Evolutionary conservation across 2,797 vertebrate species (phyloP).

Genomic region (Neopelma chrysocephalum): DNA sequence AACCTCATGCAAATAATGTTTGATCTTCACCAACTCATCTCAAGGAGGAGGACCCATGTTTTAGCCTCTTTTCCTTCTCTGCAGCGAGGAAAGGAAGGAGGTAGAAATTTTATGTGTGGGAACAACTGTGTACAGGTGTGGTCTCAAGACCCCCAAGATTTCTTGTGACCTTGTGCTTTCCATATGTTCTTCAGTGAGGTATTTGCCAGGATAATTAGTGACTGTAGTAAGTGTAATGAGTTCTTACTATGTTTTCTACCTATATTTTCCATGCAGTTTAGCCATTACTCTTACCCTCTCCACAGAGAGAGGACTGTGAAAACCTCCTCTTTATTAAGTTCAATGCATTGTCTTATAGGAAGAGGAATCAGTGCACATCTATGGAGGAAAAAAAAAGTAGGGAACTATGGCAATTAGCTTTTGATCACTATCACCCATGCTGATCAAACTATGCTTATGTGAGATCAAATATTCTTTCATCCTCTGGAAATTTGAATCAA

Average conservation of each 20-base stretch:
- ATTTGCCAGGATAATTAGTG: background rate
- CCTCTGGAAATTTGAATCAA: background rate
- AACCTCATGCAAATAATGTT: background rate
- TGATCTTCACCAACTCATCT: background rate
- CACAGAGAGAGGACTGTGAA: background rate
- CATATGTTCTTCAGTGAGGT: background rate
- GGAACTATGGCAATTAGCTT: background rate
- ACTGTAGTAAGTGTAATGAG: background rate
- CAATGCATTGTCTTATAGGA: background rate
- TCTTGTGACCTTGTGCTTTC: background rate
- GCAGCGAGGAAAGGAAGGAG: background rate
- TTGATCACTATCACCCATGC: background rate
- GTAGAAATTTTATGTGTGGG: background rate
- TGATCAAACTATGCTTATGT: background rate
- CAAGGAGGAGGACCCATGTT: background rate
- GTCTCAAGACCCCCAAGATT: background rate
- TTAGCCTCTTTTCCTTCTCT: background rate
- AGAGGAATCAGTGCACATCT: background rate
- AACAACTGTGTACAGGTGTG: background rate
- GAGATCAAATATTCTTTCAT: background rate
- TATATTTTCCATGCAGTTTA: background rate
- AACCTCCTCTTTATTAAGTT: background rate
- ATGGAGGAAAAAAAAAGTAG: background rate
- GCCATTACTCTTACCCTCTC: background rate
- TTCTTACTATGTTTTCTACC: background rate